phyloP scores from a whole-genome alignment of 2,888 invertebrate species.

The Andrena bicolor region DNA sequence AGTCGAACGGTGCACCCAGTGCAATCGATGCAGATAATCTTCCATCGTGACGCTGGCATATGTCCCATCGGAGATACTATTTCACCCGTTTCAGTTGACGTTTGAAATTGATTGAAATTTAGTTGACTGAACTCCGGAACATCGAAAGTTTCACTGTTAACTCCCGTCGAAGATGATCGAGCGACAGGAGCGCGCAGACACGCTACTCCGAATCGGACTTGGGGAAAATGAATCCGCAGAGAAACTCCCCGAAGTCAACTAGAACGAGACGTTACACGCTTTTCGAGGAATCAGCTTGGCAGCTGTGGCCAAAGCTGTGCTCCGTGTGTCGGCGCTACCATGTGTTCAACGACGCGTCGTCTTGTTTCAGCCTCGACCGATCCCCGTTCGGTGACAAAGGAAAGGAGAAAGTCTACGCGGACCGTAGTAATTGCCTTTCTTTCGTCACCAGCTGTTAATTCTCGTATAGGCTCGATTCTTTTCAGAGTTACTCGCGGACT shows the following conservation, averaged over 20 bases:
- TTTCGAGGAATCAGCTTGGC: constrained; percentile 19
- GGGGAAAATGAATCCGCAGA: background rate
- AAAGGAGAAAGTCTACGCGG: constrained; percentile 32
- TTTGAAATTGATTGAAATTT: background rate
- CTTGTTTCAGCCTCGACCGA: constrained; percentile 26
- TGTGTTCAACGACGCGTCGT: constrained; percentile 36
- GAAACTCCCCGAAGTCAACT: background rate
- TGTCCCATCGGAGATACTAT: background rate
- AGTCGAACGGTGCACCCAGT: background rate
- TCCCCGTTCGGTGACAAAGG: constrained; percentile 24
- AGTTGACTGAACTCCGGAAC: background rate
- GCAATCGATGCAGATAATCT: background rate
- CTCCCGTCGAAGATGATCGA: background rate
- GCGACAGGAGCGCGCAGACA: background rate
- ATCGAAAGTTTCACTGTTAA: background rate
- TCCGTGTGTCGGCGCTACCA: constrained; percentile 12
- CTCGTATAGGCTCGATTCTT: background rate
- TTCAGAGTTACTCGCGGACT: background rate
- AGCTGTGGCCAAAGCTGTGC: constrained; percentile 24
- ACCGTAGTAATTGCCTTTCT: constrained; percentile 17
- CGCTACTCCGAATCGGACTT: background rate
- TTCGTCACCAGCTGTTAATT: constrained; percentile 8
- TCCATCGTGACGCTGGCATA: background rate
- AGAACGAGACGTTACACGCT: background rate
- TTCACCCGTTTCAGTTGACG: background rate